phyloP scores from a whole-genome alignment of 2,797 vertebrate species.

The Pseudochirops cupreus region DNA sequence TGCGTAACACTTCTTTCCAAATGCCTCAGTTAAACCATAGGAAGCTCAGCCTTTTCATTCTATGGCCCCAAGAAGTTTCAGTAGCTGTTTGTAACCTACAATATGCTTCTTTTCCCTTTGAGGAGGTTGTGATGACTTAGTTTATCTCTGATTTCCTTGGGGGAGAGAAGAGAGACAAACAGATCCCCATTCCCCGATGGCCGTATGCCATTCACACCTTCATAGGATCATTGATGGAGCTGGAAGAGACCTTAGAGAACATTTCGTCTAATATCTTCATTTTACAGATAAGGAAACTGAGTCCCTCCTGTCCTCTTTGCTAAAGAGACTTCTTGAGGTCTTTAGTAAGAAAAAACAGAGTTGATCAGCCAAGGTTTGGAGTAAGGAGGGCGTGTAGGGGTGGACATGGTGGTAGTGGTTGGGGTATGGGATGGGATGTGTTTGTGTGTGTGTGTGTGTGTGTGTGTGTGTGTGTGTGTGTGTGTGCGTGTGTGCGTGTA shows the following conservation, averaged over 20 bases:
- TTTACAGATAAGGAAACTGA: neutral
- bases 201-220: neutral
- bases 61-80: accelerated
- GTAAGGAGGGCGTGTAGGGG: neutral
- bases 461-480: too few species aligned
- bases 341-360: neutral
- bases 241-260: neutral
- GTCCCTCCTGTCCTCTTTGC: neutral
- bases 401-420: neutral
- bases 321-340: neutral
- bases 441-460: too few species aligned
- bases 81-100: neutral
- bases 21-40: accelerated
- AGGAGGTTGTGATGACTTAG: neutral
- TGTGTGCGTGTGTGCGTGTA: too few species aligned
- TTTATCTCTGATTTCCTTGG: neutral
- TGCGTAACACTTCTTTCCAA: neutral
- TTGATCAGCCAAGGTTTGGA: neutral
- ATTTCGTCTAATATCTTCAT: neutral
- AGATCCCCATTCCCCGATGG: neutral
- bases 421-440: too few species aligned
- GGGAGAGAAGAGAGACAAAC: neutral
- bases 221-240: neutral
- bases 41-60: neutral
- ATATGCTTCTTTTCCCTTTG: too few species aligned